Percentiles rank a stretch among this genome's conserved stretches.
phyloP scores from a whole-genome alignment of 53 echinoderm and acorn worm genomes.

The Paracentrotus lividus region DNA sequence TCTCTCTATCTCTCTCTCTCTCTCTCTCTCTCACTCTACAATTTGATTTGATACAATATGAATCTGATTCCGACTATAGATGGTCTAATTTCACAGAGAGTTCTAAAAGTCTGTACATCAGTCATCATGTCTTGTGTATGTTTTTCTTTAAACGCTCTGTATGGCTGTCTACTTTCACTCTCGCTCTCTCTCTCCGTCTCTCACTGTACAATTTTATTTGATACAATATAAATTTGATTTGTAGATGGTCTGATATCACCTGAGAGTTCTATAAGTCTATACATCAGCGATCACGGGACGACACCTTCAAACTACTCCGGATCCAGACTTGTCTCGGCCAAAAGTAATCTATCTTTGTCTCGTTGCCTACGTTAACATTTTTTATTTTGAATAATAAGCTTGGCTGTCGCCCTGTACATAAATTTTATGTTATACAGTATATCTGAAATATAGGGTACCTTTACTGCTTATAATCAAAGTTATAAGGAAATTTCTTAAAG shows the following conservation, averaged over 20 bases:
- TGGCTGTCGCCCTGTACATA: no score
- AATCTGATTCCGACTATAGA: no score
- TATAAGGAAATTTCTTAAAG: no score
- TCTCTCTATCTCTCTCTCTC: neutral
- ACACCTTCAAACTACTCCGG: neutral
- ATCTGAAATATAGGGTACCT: no score
- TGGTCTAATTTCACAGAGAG: no score
- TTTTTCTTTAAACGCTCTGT: no score
- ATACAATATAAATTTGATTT: neutral
- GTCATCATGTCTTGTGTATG: neutral
- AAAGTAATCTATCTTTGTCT: conserved; percentile 18
- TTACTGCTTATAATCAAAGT: no score
- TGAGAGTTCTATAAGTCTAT: conserved; percentile 25
- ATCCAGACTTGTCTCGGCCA: conserved; percentile 40
- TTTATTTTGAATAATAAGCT: no score
- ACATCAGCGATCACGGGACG: conserved; percentile 30
- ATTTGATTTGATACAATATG: no score
- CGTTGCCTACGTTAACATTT: no score
- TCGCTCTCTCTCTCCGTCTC: neutral
- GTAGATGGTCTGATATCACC: neutral
- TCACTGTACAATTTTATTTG: neutral
- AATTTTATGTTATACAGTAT: no score
- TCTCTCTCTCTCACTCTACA: neutral
- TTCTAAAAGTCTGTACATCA: no score
- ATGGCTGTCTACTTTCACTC: neutral